These are phyloP conservation scores for Pristionchus maxplancki DNA, from an alignment of 2,888 invertebrate species.

Conservation along the genomic window DNA sequence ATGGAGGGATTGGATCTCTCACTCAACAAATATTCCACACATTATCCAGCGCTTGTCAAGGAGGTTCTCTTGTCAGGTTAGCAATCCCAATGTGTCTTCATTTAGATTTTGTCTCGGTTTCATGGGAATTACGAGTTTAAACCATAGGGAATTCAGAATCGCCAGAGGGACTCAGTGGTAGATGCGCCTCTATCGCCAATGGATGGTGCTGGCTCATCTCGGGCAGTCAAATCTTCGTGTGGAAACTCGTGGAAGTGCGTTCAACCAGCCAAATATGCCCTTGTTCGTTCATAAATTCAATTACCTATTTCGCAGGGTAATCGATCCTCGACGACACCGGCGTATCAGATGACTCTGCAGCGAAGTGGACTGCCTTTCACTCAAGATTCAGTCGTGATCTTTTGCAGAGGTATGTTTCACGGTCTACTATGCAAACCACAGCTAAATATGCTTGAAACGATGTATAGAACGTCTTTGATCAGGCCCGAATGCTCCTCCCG, in stretches of 20 bases:
- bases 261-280: not conserved
- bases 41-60: conserved; percentile 47
- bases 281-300: not conserved
- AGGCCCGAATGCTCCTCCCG: conserved; percentile 4
- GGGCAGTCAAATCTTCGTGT: conserved; percentile 36
- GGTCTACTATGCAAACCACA: too few species aligned
- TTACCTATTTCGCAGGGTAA: not conserved
- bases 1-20: conserved; percentile 34
- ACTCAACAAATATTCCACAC: conserved; percentile 40
- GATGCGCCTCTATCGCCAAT: conserved; percentile 29
- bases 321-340: not conserved
- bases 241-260: conserved; percentile 37
- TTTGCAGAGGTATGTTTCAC: conserved; percentile 9
- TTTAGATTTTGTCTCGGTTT: too few species aligned
- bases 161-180: conserved; percentile 4
- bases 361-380: conserved; percentile 45
- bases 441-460: too few species aligned
- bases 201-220: conserved; percentile 51
- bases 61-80: conserved; percentile 40
- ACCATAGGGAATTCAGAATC: conserved; percentile 42
- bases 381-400: conserved; percentile 45
- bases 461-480: not conserved
- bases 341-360: conserved; percentile 33
- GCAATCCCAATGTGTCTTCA: not conserved
- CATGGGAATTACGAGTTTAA: not conserved